Evolutionary conservation across 2,888 invertebrate genomes (phyloP).

Genomic region (Drosophila neonasuta): DNA sequence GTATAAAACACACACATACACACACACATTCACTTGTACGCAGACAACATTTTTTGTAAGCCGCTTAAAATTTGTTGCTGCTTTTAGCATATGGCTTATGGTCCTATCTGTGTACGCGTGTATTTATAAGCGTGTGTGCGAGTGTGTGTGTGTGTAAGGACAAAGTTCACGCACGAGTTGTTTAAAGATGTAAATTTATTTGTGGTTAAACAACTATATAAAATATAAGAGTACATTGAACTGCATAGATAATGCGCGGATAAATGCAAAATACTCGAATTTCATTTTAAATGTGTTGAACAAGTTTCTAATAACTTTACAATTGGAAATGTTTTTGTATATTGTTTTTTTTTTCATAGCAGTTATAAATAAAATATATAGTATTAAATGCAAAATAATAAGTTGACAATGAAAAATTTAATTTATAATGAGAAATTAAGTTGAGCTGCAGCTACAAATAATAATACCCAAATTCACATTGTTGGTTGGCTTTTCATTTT

Average conservation of each 20-base stretch:
- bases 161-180: constrained; percentile 61
- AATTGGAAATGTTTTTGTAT: constrained; percentile 14
- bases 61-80: constrained; percentile 55
- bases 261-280: constrained; percentile 15
- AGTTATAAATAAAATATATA: constrained; percentile 12
- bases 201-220: constrained; percentile 38
- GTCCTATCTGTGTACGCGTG: background rate
- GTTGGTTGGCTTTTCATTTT: background rate
- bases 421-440: constrained; percentile 10
- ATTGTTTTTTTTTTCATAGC: too few species aligned
- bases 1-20: constrained; percentile 46
- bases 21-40: constrained; percentile 15
- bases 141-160: constrained; percentile 25
- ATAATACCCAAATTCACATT: background rate
- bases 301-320: constrained; percentile 18
- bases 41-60: constrained; percentile 52
- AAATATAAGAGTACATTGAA: constrained; percentile 29
- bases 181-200: constrained; percentile 64
- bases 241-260: constrained; percentile 34
- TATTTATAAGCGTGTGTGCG: background rate
- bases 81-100: constrained; percentile 54
- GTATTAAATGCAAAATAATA: constrained; percentile 3
- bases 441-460: background rate
- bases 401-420: constrained; percentile 2
- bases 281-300: constrained; percentile 9